Evolutionary conservation across 2,888 invertebrate species (phyloP).

Genomic region (Schizotus pectinicornis): DNA sequence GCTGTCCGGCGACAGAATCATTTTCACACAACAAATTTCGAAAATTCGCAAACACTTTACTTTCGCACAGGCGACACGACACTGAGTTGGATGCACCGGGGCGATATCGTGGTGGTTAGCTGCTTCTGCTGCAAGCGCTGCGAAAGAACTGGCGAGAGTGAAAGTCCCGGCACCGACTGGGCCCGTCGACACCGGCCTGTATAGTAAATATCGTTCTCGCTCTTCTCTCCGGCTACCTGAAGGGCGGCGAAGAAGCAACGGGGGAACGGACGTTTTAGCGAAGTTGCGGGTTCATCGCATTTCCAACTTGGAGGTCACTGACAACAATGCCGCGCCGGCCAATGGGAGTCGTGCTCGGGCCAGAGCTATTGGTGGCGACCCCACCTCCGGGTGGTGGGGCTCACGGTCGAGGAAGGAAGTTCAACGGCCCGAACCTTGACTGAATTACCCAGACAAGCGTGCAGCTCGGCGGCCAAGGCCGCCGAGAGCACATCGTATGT

Average conservation of each 20-base stretch:
- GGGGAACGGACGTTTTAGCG: constrained; percentile 61
- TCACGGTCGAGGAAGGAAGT: constrained; percentile 62
- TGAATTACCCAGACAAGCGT: constrained; percentile 75
- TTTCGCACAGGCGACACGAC: too few species aligned
- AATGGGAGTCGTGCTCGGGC: constrained; percentile 59
- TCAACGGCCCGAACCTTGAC: constrained; percentile 88
- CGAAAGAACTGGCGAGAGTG: constrained; percentile 58
- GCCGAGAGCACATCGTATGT: constrained; percentile 24
- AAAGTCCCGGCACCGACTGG: constrained; percentile 59
- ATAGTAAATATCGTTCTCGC: constrained; percentile 56
- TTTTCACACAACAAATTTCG: constrained; percentile 46
- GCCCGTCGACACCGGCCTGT: constrained; percentile 49
- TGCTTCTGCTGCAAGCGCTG: constrained; percentile 44
- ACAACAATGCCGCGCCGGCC: constrained; percentile 69
- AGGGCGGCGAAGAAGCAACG: constrained; percentile 53
- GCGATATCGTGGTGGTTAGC: background rate
- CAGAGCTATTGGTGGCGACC: constrained; percentile 55
- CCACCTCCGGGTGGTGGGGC: constrained; percentile 47
- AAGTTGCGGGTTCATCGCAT: constrained; percentile 74
- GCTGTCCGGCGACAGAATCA: constrained; percentile 75
- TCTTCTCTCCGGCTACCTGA: constrained; percentile 50
- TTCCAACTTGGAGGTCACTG: constrained; percentile 86
- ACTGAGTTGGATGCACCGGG: too few species aligned
- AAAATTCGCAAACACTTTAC: background rate
- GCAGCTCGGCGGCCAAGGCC: constrained; percentile 58